Conservation (phyloP, 2,888 invertebrate species). For the Leptarthrus brevirostris region DNA sequence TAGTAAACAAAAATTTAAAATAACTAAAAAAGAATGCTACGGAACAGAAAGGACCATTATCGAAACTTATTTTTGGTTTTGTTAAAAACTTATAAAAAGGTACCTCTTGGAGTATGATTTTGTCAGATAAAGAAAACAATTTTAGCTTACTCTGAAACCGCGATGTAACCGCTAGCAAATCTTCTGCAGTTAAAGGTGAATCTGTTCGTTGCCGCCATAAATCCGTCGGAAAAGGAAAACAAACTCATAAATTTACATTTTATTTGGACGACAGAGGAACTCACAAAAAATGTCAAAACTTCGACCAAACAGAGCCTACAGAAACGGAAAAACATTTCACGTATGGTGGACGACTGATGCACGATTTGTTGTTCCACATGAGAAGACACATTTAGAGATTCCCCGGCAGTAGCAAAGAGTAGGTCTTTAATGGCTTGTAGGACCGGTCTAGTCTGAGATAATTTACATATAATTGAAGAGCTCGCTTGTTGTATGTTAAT, state of each 20-base stretch:
- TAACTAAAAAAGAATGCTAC: no score
- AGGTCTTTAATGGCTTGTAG: constrained; percentile 16
- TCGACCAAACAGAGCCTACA: constrained; percentile 32
- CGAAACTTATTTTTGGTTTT: no score
- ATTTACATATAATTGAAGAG: constrained; percentile 40
- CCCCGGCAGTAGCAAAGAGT: constrained; percentile 21
- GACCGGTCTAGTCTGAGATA: constrained; percentile 33
- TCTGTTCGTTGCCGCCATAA: constrained; percentile 51
- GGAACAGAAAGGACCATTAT: no score
- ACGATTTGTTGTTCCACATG: constrained; percentile 2
- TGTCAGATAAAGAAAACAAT: no score
- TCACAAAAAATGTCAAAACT: constrained; percentile 46
- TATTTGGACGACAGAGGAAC: constrained; percentile 33
- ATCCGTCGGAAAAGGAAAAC: constrained; percentile 47
- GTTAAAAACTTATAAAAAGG: no score
- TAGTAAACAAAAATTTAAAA: no score
- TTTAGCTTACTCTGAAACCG: no score
- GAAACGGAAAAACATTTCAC: constrained; percentile 19
- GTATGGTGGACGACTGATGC: constrained; percentile 1
- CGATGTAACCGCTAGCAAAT: background rate
- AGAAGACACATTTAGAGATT: constrained; percentile 28
- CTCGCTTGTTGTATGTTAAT: constrained; percentile 38
- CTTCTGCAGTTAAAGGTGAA: constrained; percentile 45
- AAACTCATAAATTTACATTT: constrained; percentile 48
- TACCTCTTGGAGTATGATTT: no score